Evolutionary conservation across 2,888 invertebrate genomes (phyloP).

Genomic region (Scrobipalpa atriplicella): DNA sequence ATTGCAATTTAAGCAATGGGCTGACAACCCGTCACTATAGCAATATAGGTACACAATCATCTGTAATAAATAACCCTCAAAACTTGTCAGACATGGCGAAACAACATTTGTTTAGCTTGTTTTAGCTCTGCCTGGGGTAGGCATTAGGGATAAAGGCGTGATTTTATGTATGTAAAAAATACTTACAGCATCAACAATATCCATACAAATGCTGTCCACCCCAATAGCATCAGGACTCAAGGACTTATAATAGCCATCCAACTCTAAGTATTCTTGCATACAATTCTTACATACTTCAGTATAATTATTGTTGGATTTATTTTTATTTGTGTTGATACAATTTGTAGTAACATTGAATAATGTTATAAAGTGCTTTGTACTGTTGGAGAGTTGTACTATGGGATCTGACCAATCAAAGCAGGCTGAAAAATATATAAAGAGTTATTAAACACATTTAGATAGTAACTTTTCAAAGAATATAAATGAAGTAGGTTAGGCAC

Average conservation of each 20-base stretch:
- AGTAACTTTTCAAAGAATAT: too few relatives aligned
- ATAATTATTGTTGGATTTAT: constrained; percentile 52
- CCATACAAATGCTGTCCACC: constrained; percentile 85
- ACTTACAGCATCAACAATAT: constrained; percentile 85
- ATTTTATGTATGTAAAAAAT: background rate
- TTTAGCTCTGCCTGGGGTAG: too few relatives aligned
- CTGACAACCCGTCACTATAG: too few relatives aligned
- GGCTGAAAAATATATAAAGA: constrained; percentile 64
- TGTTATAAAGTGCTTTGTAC: constrained; percentile 74
- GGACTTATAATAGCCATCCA: constrained; percentile 83
- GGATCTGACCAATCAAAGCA: constrained; percentile 79
- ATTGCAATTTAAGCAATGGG: too few relatives aligned
- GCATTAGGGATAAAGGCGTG: too few relatives aligned
- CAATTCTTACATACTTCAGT: constrained; percentile 79
- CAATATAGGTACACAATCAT: too few relatives aligned
- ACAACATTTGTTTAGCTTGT: too few relatives aligned
- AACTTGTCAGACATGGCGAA: too few relatives aligned
- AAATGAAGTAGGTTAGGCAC: too few relatives aligned
- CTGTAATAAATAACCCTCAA: too few relatives aligned
- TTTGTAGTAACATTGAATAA: constrained; percentile 68
- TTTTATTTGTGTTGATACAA: constrained; percentile 65
- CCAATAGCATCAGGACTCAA: constrained; percentile 81
- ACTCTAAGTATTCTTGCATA: constrained; percentile 73
- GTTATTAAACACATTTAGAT: constrained; percentile 21
- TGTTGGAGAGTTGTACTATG: constrained; percentile 71